phyloP scores from a whole-genome alignment of 2,888 invertebrate genomes.

The Dicyrtomina minuta region DNA sequence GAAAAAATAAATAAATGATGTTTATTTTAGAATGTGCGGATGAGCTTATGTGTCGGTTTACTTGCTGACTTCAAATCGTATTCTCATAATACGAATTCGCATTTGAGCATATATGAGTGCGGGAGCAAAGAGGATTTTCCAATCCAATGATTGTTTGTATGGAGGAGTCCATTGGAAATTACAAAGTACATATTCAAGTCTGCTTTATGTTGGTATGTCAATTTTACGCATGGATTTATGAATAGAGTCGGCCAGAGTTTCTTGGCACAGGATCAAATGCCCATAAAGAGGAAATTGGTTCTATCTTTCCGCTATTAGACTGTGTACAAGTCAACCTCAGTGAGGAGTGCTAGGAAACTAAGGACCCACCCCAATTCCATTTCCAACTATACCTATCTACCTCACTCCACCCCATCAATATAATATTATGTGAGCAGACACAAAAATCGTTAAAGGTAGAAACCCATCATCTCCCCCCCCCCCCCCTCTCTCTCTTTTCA shows the following conservation, averaged over 20 bases:
- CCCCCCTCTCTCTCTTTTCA: no score
- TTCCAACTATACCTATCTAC: not conserved
- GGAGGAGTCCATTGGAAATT: conserved; percentile 14
- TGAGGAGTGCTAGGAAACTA: no score
- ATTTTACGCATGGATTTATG: conserved; percentile 27
- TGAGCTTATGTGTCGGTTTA: not conserved
- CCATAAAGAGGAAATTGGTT: conserved; percentile 27
- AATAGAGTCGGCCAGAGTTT: conserved; percentile 5
- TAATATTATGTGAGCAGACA: no score
- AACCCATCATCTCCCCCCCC: no score
- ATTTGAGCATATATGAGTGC: not conserved
- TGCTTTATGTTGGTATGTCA: conserved; percentile 20
- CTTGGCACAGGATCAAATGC: conserved; percentile 26
- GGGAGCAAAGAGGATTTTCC: conserved; percentile 9
- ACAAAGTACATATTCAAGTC: conserved; percentile 17
- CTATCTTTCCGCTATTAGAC: conserved; percentile 20
- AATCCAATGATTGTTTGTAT: conserved; percentile 19
- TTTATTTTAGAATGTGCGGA: not conserved
- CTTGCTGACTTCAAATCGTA: no score
- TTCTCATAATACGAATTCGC: no score
- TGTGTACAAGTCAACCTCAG: not conserved
- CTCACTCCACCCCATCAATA: no score
- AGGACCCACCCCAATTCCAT: not conserved
- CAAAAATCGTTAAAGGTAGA: no score
- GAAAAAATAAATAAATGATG: not conserved